Percentiles rank a stretch among this genome's conserved stretches.
Evolutionary conservation across 2,888 invertebrate species (phyloP).

Genomic region (Tachina lurida): DNA sequence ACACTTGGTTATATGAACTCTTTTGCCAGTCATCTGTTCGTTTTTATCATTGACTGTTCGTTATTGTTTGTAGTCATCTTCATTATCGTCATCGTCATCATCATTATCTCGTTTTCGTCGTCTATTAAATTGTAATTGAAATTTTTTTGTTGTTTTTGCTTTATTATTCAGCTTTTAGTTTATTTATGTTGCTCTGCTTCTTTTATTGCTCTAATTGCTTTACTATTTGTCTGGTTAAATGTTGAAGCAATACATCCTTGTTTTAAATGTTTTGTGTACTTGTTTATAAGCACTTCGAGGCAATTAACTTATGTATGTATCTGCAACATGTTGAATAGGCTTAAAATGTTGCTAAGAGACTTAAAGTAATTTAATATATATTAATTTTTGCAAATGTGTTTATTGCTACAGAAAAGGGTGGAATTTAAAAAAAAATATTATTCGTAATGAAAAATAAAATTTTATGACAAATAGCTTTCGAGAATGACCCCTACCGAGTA

Average conservation of each 20-base stretch:
- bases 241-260: conserved; percentile 60
- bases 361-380: not conserved
- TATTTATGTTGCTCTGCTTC: conserved; percentile 60
- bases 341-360: not conserved
- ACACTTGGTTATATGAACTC: not conserved
- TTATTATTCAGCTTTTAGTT: conserved; percentile 69
- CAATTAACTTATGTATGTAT: conserved; percentile 28
- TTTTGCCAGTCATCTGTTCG: conserved; percentile 35
- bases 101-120: not conserved
- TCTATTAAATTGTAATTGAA: conserved; percentile 70
- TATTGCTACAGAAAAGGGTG: not conserved
- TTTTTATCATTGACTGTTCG: conserved; percentile 58
- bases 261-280: conserved; percentile 50
- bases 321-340: conserved; percentile 18
- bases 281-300: conserved; percentile 11
- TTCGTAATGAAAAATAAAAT: not conserved
- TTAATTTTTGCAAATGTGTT: not conserved
- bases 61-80: conserved; percentile 60
- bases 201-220: conserved; percentile 66
- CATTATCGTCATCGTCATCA: not conserved
- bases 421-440: not conserved
- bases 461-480: no score
- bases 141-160: conserved; percentile 44
- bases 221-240: conserved; percentile 45
- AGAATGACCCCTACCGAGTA: no score